Conservation (phyloP, 2,888 invertebrate species). For the Entomobrya multifasciata region DNA sequence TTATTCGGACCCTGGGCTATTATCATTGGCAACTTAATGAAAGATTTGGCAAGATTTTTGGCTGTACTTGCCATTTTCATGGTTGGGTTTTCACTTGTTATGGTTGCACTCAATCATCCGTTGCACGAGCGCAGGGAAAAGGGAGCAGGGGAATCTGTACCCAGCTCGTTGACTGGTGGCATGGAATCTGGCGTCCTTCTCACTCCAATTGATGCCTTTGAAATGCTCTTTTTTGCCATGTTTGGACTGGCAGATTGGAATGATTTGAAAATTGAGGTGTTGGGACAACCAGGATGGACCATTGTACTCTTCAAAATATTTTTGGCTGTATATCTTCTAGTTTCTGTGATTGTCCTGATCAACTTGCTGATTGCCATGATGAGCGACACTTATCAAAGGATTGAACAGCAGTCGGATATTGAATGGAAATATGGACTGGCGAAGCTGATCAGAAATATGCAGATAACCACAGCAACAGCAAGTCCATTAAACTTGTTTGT, state of each 20-base stretch:
- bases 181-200: slow-evolving; percentile 85
- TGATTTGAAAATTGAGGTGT: slow-evolving; percentile 86
- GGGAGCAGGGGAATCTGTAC: slow-evolving; percentile 55
- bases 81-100: slow-evolving; percentile 98
- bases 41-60: slow-evolving; percentile 95
- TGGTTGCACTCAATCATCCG: slow-evolving; percentile 97
- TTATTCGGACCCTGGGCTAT: slow-evolving; percentile 99
- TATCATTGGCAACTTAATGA: slow-evolving; percentile 97
- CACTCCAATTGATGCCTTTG: slow-evolving; percentile 95
- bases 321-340: slow-evolving; percentile 98
- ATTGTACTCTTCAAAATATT: slow-evolving; percentile 93
- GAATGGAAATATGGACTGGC: slow-evolving; percentile 99
- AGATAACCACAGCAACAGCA: slow-evolving; percentile 97
- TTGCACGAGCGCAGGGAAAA: slow-evolving; percentile 67
- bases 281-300: slow-evolving; percentile 85
- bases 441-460: slow-evolving; percentile 99
- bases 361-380: slow-evolving; percentile 99
- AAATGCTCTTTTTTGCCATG: slow-evolving; percentile 98
- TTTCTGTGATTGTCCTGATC: slow-evolving; percentile 98
- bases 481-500: slow-evolving; percentile 98
- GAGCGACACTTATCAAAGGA: slow-evolving; percentile 99
- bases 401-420: slow-evolving; percentile 99
- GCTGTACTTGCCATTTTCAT: slow-evolving; percentile 99
- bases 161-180: slow-evolving; percentile 79
- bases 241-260: slow-evolving; percentile 96